Percentiles rank a stretch among this genome's conserved stretches.
phyloP scores from a whole-genome alignment of 1,140 invertebrate genomes.

The Choristoneura fumiferana region DNA sequence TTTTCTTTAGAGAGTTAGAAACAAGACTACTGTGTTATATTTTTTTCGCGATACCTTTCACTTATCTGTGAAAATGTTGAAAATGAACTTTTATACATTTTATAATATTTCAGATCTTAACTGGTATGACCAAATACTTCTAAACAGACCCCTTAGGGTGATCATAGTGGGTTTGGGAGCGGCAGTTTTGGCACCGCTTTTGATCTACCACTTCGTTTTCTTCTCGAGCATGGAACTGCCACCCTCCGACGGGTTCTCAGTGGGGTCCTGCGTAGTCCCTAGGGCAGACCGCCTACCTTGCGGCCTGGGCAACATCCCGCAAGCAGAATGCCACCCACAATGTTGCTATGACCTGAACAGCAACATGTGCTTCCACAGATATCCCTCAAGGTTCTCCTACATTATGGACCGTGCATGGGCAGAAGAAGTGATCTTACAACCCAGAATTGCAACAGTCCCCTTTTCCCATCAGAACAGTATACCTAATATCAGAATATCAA shows the following conservation, averaged over 20 bases:
- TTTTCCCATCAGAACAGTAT: slow-evolving; percentile 45
- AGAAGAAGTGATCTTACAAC: slow-evolving; percentile 42
- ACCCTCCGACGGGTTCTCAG: slow-evolving; percentile 53
- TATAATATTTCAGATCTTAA: slow-evolving; percentile 47
- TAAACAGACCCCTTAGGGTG: slow-evolving; percentile 54
- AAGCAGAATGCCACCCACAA: slow-evolving; percentile 47
- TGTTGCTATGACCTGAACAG: slow-evolving; percentile 59
- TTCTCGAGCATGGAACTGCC: slow-evolving; percentile 41
- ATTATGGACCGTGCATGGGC: slow-evolving; percentile 44
- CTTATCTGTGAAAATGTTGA: no score
- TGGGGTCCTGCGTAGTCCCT: slow-evolving; percentile 53
- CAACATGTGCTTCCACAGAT: slow-evolving; percentile 54
- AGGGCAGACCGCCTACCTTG: slow-evolving; percentile 47
- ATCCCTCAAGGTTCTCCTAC: slow-evolving; percentile 64
- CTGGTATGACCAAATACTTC: slow-evolving; percentile 54
- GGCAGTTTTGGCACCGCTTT: slow-evolving; percentile 40
- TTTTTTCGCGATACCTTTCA: no score
- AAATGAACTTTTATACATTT: no score
- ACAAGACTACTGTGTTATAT: no score
- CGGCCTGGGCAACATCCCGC: slow-evolving; percentile 37
- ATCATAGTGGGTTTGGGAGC: slow-evolving; percentile 32
- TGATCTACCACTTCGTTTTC: slow-evolving; percentile 53
- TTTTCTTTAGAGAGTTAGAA: no score
- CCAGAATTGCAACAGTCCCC: slow-evolving; percentile 51
- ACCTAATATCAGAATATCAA: slow-evolving; percentile 40